Evolutionary conservation across 2,113 vertebrate genomes (phyloP).

Genomic region (Eleginops maclovinus): DNA sequence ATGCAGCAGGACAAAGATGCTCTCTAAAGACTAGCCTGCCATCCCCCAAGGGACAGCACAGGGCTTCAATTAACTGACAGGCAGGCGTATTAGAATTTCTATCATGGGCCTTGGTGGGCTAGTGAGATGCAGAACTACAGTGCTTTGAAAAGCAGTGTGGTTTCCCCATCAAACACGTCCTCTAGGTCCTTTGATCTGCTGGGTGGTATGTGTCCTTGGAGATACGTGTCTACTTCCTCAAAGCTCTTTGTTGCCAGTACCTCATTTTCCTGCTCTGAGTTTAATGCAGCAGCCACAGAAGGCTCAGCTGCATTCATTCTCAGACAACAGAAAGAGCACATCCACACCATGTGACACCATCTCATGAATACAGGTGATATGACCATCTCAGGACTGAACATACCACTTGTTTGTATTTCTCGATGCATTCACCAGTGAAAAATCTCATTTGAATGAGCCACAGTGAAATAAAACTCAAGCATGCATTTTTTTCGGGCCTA

Average conservation of each 20-base stretch:
- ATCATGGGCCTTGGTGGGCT: conserved; percentile 67
- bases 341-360: conserved; percentile 37
- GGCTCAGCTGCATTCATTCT: conserved; percentile 46
- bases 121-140: conserved; percentile 67
- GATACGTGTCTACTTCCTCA: conserved; percentile 77
- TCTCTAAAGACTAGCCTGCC: conserved; percentile 67
- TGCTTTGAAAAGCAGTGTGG: conserved; percentile 80
- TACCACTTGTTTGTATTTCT: neutral
- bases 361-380: conserved; percentile 14
- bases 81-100: conserved; percentile 73
- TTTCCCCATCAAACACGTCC: conserved; percentile 81
- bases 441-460: neutral
- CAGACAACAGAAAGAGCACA: conserved; percentile 46
- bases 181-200: conserved; percentile 79
- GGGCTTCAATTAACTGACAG: conserved; percentile 82
- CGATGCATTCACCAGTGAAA: neutral
- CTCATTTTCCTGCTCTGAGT: conserved; percentile 73
- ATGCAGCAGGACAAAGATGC: conserved; percentile 63
- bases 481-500: neutral
- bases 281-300: conserved; percentile 50
- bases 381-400: neutral
- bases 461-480: neutral
- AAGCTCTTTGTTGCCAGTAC: conserved; percentile 76
- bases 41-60: conserved; percentile 62
- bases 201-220: conserved; percentile 84